phyloP scores from a whole-genome alignment of 2,797 vertebrate species.

The Sebastes flavidus region DNA sequence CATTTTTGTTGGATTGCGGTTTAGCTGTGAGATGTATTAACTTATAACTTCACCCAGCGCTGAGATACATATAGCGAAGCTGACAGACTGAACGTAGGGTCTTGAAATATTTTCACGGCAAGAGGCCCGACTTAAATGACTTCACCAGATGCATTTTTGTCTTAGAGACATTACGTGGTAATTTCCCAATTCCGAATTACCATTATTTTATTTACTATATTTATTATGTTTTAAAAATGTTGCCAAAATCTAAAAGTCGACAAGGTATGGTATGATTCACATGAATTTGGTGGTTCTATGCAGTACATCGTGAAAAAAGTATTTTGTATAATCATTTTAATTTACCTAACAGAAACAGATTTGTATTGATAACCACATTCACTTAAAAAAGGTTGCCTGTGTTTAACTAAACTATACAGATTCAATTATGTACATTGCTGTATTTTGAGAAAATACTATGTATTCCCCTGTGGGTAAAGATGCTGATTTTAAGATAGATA shows the following conservation, averaged over 20 bases:
- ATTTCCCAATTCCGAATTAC: neutral
- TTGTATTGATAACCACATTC: neutral
- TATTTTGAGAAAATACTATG: neutral
- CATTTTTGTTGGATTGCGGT: neutral
- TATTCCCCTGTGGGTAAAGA: neutral
- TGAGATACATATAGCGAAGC: neutral
- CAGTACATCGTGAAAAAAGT: neutral
- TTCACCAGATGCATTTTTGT: neutral
- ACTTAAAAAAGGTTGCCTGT: neutral
- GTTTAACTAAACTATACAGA: neutral
- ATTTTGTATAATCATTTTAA: neutral
- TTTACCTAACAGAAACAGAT: neutral
- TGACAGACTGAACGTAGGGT: neutral
- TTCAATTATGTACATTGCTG: neutral
- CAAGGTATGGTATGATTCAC: neutral
- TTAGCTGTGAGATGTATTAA: neutral
- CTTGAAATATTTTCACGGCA: neutral
- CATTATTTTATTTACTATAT: too few species aligned
- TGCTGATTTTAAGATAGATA: neutral
- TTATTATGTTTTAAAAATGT: neutral
- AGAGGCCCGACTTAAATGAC: neutral
- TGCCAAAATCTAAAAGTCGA: neutral
- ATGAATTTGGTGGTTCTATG: neutral
- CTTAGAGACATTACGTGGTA: neutral
- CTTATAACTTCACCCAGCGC: neutral